phyloP scores from a whole-genome alignment of 2,888 invertebrate species.

The Phengaris alcon region DNA sequence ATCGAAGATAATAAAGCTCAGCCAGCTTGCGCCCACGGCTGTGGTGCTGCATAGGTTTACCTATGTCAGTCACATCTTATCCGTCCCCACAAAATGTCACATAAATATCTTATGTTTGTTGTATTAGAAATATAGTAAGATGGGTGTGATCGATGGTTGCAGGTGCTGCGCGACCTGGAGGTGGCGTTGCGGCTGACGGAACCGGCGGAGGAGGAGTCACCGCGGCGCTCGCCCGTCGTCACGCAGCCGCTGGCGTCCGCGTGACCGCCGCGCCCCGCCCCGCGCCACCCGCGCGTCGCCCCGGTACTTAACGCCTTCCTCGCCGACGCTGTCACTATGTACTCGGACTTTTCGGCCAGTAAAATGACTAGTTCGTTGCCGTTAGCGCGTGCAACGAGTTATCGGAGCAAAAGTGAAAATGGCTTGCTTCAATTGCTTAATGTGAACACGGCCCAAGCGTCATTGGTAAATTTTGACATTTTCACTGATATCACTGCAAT shows the following conservation, averaged over 20 bases:
- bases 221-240: conserved; percentile 76
- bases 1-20: no score
- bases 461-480: background rate
- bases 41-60: no score
- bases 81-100: no score
- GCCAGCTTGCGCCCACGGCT: no score
- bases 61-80: no score
- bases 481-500: background rate
- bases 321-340: conserved; percentile 17
- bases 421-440: background rate
- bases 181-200: conserved; percentile 86
- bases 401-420: background rate
- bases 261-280: conserved; percentile 66
- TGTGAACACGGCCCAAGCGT: background rate
- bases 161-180: conserved; percentile 93
- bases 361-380: background rate
- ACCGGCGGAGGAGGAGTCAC: conserved; percentile 77
- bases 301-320: conserved; percentile 59
- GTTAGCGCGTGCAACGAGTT: background rate
- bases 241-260: conserved; percentile 70
- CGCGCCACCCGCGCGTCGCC: conserved; percentile 72
- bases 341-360: background rate
- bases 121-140: no score
- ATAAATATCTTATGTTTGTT: no score
- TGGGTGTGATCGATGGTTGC: conserved; percentile 33